Evolutionary conservation across 1,140 invertebrate species (phyloP), one percentile per base, ranked within the genome.

Genomic region (Pygmarrhopalites habei): DNA sequence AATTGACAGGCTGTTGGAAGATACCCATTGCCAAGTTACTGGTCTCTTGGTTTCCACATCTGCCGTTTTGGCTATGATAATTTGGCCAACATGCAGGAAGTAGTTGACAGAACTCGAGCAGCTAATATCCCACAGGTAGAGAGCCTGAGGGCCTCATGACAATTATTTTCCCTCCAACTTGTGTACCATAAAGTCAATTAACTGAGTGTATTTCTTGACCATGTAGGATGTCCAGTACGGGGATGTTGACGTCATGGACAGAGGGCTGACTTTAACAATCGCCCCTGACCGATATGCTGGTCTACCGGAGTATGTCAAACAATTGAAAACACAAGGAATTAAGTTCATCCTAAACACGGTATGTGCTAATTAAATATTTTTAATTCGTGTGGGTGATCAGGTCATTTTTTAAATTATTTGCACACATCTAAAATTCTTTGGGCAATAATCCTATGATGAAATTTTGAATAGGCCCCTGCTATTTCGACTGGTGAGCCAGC

Each of bases 161-260:
- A n/a, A n/a, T n/a, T n/a, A n/a, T n/a, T n/a, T n/a, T n/a, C n/a
- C n/a, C n/a, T n/a, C n/a, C n/a, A n/a, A n/a, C 46, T 15, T 12
- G 10, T 14, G 7, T 39, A 10, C 17, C 10, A 10, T 17, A 39
- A 39, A 17, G 17, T 10, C 7, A 10, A 19, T n/a, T n/a, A 19
- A 49, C 21, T 12, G 21, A 49, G 7, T n/a, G 46, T 7, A 12
- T 23, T n/a, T 49, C 12, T 12, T 12, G 21, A 15, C 10, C 21
- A 12, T 7, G 21, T 39, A 79, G 76, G 80, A 81, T 72, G 78
- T 80, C 1, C 80, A 82, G 71, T 80, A 76, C 64, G 75, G 74
- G 15, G 73, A 74, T 41, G 73, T 74, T 51, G 73, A 74, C 55
- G 72, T 73, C 72, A 95, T 95, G 91, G 78, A 87, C n/a, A 80